Evolutionary conservation across 2,888 invertebrate species (phyloP), one percentile per base, ranked within the genome.

Genomic region (Dolichomitus sp.): DNA sequence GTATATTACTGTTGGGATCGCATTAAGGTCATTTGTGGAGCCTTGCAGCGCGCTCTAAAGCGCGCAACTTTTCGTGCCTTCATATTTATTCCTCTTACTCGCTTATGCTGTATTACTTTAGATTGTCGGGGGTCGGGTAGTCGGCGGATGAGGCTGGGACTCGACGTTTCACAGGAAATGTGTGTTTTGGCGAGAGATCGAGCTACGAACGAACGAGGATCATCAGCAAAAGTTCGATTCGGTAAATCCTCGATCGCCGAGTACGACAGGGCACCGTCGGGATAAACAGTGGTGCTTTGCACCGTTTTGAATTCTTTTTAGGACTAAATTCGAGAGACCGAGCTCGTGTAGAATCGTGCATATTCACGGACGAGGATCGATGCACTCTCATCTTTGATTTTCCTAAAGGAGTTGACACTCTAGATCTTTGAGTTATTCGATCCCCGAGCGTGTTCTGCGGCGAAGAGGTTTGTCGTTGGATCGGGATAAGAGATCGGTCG

Each of bases 1-100:
- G 74, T 68, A 76, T 75, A 76, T 79, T 76, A 80, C 82, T 82
- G 78, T 81, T 72, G 80, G 83, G 70, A 80, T 81, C 52, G 85
- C 77, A 80, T 83, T 70, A 63, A 79, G 79, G 81, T 81, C 72
- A 40, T 73, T 78, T 45, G 48, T 78, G 73, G 63, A 82, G 73
- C 17, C 27, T 59, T 72, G 76, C 30, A 57, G 66, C 59, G 76
- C 63, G 75, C 57, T 50, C 42, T 61, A 17, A 48, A 66, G 33
- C 65, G 66, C 72, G 57, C 52, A 30, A 72, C 19, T 77, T 70
- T 72, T 69, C 79, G 78, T 59, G 48, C 70, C 70, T 74, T 65
- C 57, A 40, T 69, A 66, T 70, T 69, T 57, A n/a, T 14, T 65
- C 33, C 57, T 79, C 45, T 68, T 52, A 61, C 40, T 65, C 57